phyloP scores from a whole-genome alignment of 2,888 invertebrate species.

The Rhagonycha fulva region DNA sequence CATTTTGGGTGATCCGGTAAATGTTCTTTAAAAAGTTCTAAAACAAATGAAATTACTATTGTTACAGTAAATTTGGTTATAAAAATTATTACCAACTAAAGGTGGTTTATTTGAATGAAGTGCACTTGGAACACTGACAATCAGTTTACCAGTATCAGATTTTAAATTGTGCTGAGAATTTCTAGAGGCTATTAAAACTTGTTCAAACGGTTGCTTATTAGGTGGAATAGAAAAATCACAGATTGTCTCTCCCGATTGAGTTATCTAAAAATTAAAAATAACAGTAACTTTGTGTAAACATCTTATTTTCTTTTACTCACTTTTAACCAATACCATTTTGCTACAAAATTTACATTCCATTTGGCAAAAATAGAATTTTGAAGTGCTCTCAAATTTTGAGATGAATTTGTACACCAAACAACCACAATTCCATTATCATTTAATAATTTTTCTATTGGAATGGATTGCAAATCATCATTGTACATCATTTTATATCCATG shows the following conservation, averaged over 20 bases:
- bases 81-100: slow-evolving; percentile 63
- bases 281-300: background rate
- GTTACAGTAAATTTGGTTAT: background rate
- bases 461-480: slow-evolving; percentile 70
- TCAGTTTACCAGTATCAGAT: slow-evolving; percentile 60
- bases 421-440: slow-evolving; percentile 70
- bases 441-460: slow-evolving; percentile 71
- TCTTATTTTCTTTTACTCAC: slow-evolving; percentile 50
- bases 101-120: slow-evolving; percentile 97
- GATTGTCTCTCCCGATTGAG: slow-evolving; percentile 68
- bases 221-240: slow-evolving; percentile 67
- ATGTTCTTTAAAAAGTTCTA: slow-evolving; percentile 68
- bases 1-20: slow-evolving; percentile 64
- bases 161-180: slow-evolving; percentile 30
- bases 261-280: slow-evolving; percentile 58
- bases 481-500: slow-evolving; percentile 81
- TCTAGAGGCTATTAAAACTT: slow-evolving; percentile 67
- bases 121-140: slow-evolving; percentile 87
- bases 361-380: slow-evolving; percentile 73
- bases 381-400: slow-evolving; percentile 69
- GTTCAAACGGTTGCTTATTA: slow-evolving; percentile 89
- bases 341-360: slow-evolving; percentile 75
- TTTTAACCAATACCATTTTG: slow-evolving; percentile 90
- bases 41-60: slow-evolving; percentile 33
- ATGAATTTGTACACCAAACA: slow-evolving; percentile 92